phyloP scores from a whole-genome alignment of 2,888 invertebrate genomes.

The Drosophila pseudotalamancana region DNA sequence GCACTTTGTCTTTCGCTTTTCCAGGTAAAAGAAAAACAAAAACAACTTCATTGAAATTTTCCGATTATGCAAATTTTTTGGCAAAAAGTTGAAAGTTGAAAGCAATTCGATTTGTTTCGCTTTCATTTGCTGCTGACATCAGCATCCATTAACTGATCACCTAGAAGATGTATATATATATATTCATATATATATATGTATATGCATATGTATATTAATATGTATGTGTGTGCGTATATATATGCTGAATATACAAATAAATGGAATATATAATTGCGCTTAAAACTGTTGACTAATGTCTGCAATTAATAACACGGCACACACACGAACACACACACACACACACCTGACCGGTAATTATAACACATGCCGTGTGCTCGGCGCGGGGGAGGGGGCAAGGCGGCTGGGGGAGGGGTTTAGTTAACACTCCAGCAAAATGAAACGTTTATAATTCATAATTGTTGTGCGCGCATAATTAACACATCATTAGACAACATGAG shows the following conservation, averaged over 20 bases:
- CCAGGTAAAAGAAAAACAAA: neutral
- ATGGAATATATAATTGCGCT: conserved; percentile 10
- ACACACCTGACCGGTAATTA: conserved; percentile 25
- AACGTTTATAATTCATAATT: conserved; percentile 56
- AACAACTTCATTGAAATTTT: neutral
- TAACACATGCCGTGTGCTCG: conserved; percentile 37
- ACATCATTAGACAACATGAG: conserved; percentile 54
- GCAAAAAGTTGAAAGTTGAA: conserved; percentile 6
- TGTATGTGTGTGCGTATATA: neutral
- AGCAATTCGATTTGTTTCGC: conserved; percentile 23
- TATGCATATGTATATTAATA: too few species aligned
- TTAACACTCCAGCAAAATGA: neutral
- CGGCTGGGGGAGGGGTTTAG: neutral
- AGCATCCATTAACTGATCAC: too few species aligned
- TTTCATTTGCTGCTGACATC: neutral
- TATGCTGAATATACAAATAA: neutral
- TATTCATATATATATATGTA: too few species aligned
- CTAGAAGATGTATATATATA: too few species aligned
- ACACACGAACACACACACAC: neutral
- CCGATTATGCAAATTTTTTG: conserved; percentile 38
- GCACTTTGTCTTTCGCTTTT: conserved; percentile 18
- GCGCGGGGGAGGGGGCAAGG: neutral
- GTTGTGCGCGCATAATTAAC: conserved; percentile 53
- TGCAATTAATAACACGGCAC: conserved; percentile 38
- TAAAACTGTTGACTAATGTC: conserved; percentile 41